Percentiles rank a stretch among this genome's conserved stretches.
These are phyloP conservation scores for Cataglyphis hispanica DNA, from an alignment of 1,140 invertebrate genomes.

Conservation along the genomic window DNA sequence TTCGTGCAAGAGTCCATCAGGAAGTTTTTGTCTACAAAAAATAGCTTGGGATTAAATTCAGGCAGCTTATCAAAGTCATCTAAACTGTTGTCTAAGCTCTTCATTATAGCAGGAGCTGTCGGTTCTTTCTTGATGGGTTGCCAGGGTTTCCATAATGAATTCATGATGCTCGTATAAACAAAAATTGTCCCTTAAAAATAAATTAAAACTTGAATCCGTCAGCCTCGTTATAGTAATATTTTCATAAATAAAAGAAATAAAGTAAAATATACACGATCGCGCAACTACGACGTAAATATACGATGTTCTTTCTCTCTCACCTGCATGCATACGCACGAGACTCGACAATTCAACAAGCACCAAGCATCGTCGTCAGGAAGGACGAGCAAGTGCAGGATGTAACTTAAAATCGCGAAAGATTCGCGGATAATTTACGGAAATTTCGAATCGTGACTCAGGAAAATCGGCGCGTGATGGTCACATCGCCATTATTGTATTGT, in stretches of 20 bases:
- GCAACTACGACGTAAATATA: background rate
- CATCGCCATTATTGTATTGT: background rate
- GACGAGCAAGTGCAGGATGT: background rate
- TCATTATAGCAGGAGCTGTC: slow-evolving; percentile 73
- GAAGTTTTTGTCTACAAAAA: background rate
- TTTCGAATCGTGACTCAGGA: background rate
- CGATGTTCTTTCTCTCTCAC: background rate
- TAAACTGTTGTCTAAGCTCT: slow-evolving; percentile 75
- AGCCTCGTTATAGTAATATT: too few relatives aligned
- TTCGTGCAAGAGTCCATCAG: background rate
- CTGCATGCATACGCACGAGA: background rate
- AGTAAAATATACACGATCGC: background rate
- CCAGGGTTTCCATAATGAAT: slow-evolving; percentile 40
- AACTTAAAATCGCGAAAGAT: background rate
- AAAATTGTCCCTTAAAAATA: background rate
- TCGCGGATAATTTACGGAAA: background rate
- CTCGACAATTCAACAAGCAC: background rate
- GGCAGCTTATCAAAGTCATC: slow-evolving; percentile 68
- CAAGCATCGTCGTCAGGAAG: too few relatives aligned
- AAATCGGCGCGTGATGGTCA: background rate
- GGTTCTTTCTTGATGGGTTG: background rate
- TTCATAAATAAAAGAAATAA: too few relatives aligned
- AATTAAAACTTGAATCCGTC: too few relatives aligned
- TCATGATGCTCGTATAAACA: background rate
- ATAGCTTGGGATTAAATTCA: background rate